Evolutionary conservation across 2,113 vertebrate genomes (phyloP).

Genomic region (Asarcornis scutulata): DNA sequence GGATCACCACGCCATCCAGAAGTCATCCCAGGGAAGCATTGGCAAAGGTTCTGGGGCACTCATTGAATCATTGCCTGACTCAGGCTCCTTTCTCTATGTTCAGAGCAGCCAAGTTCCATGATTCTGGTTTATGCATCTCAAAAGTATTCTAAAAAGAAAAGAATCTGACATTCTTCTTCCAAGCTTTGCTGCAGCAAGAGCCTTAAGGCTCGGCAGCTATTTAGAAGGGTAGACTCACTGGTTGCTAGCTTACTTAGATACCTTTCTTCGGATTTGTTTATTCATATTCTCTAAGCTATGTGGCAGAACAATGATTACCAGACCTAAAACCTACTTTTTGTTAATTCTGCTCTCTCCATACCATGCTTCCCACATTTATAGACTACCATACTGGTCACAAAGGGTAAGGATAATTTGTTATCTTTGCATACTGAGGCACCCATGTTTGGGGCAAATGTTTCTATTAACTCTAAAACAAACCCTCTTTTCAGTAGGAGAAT

Average conservation of each 20-base stretch:
- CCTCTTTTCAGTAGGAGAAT: neutral
- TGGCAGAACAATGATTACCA: neutral
- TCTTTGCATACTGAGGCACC: neutral
- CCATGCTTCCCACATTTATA: neutral
- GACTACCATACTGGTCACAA: neutral
- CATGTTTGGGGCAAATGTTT: fast-evolving
- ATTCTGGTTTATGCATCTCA: neutral
- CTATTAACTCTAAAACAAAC: neutral
- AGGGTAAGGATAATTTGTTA: neutral
- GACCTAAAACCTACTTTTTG: neutral
- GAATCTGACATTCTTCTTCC: neutral
- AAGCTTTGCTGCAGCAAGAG: neutral
- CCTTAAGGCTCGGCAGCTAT: neutral
- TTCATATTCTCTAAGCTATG: conserved; percentile 6
- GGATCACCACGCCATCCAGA: neutral
- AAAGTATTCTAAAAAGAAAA: neutral
- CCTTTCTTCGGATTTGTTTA: neutral
- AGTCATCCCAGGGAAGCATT: neutral
- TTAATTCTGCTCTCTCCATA: neutral
- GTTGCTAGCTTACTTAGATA: neutral
- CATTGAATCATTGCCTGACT: neutral
- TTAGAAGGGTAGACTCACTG: neutral
- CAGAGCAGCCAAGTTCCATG: neutral
- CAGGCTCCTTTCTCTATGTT: neutral
- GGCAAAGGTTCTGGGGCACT: neutral